Percentiles rank a stretch among this genome's conserved stretches.
These are phyloP conservation scores for Dendrolimus pini DNA, from an alignment of 2,888 invertebrate species.

Conservation along the genomic window DNA sequence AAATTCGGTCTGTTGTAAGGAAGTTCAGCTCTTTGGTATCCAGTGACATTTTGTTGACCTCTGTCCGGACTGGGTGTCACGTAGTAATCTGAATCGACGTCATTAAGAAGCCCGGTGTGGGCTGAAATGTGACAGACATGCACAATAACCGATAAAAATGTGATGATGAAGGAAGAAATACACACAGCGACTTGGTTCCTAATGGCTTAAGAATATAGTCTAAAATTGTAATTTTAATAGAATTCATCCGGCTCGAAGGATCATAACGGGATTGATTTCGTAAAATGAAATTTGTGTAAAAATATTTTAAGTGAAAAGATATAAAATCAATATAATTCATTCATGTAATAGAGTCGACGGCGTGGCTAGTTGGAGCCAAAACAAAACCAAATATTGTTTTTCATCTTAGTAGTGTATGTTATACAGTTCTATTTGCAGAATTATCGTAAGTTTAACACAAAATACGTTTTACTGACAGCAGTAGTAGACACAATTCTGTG, in stretches of 20 bases:
- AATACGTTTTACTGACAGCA: too few species aligned
- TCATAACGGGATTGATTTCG: background rate
- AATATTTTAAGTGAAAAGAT: too few species aligned
- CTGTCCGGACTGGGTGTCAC: constrained; percentile 65
- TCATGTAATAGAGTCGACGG: too few species aligned
- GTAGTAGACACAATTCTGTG: too few species aligned
- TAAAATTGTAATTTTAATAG: background rate
- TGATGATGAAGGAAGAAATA: constrained; percentile 23
- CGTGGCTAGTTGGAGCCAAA: too few species aligned
- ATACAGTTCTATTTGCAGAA: too few species aligned
- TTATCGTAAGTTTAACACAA: too few species aligned
- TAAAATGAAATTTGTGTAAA: too few species aligned
- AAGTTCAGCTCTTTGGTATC: constrained; percentile 46
- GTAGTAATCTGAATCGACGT: constrained; percentile 86
- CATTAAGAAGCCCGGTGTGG: constrained; percentile 85
- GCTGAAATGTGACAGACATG: constrained; percentile 76
- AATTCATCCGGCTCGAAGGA: background rate
- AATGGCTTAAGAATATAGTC: background rate
- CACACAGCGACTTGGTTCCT: background rate
- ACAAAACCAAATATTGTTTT: too few species aligned
- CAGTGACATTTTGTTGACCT: constrained; percentile 19
- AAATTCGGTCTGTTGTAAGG: constrained; percentile 39
- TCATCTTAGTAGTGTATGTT: too few species aligned
- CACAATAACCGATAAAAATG: constrained; percentile 59
- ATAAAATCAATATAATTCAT: too few species aligned